phyloP scores from a whole-genome alignment of 1,140 invertebrate genomes.

The Drosophila repletoides region DNA sequence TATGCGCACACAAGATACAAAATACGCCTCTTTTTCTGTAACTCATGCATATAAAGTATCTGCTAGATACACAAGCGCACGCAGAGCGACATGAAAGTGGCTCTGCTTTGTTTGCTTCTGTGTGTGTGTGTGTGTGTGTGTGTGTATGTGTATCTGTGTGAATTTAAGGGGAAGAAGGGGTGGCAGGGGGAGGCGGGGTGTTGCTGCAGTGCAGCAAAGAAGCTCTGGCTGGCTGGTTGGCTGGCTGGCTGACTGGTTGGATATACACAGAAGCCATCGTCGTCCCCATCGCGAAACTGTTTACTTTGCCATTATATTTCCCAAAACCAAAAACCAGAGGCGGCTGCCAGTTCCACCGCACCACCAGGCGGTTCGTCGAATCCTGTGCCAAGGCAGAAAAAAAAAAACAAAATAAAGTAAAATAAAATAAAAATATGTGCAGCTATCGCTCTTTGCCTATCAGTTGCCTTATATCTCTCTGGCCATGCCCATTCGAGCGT shows the following conservation, averaged over 20 bases:
- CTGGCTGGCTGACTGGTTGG: constrained; percentile 1
- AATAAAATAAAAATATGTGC: constrained; percentile 48
- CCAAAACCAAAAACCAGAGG: constrained; percentile 42
- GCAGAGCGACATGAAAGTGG: constrained; percentile 36
- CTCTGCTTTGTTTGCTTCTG: constrained; percentile 27
- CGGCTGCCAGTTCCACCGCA: constrained; percentile 25
- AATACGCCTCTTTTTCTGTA: constrained; percentile 58
- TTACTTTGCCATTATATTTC: constrained; percentile 56
- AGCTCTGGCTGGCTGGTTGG: constrained; percentile 1
- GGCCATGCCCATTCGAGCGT: constrained; percentile 18
- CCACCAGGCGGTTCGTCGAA: not conserved
- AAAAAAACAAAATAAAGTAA: constrained; percentile 13
- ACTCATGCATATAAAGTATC: constrained; percentile 63
- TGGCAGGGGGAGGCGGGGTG: not conserved
- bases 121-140: not conserved
- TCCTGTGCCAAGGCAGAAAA: constrained; percentile 13
- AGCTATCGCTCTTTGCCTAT: constrained; percentile 48
- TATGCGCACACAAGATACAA: constrained; percentile 45
- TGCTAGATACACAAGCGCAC: constrained; percentile 53
- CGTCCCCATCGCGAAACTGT: constrained; percentile 41
- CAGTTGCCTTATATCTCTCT: constrained; percentile 42
- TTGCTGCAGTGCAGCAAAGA: too few species aligned
- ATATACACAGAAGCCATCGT: constrained; percentile 25
- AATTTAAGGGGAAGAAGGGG: not conserved
- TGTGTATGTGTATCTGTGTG: not conserved